A percentile compares a stretch with the other conserved stretches of the same genome.
Conservation (phyloP, 2,113 vertebrate species). For the Microcebus jonahi region DNA sequence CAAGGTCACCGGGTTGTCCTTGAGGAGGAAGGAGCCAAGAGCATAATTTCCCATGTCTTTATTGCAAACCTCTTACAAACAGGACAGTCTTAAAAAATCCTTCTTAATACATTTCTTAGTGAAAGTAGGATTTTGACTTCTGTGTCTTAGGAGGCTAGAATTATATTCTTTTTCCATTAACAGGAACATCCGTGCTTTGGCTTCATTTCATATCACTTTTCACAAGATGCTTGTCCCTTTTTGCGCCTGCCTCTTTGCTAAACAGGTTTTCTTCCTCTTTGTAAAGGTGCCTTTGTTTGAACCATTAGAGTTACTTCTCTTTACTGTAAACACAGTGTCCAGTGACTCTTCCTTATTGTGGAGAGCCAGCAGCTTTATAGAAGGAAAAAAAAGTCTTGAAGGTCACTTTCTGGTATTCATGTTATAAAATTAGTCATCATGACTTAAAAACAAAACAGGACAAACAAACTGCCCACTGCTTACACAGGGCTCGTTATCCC, state of each 20-base stretch:
- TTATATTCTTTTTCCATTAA: background rate
- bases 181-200: background rate
- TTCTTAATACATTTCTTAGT: background rate
- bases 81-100: background rate
- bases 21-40: background rate
- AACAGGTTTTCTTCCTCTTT: slow-evolving; percentile 72
- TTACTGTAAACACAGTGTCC: slow-evolving; percentile 72
- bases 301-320: slow-evolving; percentile 61
- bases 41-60: background rate
- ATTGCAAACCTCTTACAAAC: background rate
- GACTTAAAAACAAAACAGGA: background rate
- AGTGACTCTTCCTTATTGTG: slow-evolving; percentile 62
- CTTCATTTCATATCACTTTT: slow-evolving; percentile 24
- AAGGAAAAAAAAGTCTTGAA: slow-evolving; percentile 56
- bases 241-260: background rate
- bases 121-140: slow-evolving; percentile 1
- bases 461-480: background rate
- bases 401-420: slow-evolving; percentile 63
- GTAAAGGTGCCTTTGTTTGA: slow-evolving; percentile 74
- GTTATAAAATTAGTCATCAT: slow-evolving; percentile 19
- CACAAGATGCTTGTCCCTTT: background rate
- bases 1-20: background rate
- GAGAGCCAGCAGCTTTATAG: slow-evolving; percentile 8
- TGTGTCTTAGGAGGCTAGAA: background rate
- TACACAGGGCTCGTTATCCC: background rate